Percentiles rank a stretch among this genome's conserved stretches.
These are phyloP conservation scores for Neopelma chrysocephalum DNA, from an alignment of 2,797 vertebrate genomes.

Conservation along the genomic window DNA sequence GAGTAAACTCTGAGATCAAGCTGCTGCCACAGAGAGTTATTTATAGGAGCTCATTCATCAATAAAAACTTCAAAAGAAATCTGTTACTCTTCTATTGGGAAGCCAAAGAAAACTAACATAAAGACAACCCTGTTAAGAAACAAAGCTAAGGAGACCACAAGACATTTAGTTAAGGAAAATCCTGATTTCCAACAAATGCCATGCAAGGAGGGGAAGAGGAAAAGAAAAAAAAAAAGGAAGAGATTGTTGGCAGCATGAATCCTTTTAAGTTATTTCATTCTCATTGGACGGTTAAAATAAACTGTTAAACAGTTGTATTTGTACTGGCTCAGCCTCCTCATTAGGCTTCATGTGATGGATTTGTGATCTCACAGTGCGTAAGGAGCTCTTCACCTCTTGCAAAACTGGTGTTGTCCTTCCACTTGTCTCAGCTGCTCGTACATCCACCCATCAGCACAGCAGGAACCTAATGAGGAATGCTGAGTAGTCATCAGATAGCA, in stretches of 20 bases:
- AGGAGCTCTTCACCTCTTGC: constrained; percentile 19
- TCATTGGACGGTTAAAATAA: constrained; percentile 65
- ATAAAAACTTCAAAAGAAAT: constrained; percentile 83
- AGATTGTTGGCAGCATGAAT: constrained; percentile 40
- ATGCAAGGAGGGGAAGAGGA: not conserved
- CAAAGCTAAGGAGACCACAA: constrained; percentile 69
- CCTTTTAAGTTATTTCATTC: constrained; percentile 38
- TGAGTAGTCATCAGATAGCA: not conserved
- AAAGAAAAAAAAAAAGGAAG: not conserved
- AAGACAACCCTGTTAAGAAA: constrained; percentile 73
- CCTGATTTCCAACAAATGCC: constrained; percentile 72
- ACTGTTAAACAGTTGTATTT: constrained; percentile 69
- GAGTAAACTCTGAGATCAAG: constrained; percentile 72
- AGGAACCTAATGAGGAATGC: not conserved
- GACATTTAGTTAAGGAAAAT: constrained; percentile 62
- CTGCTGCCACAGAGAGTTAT: constrained; percentile 75
- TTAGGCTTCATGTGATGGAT: constrained; percentile 51
- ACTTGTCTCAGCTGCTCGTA: not conserved
- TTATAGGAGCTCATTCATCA: constrained; percentile 82
- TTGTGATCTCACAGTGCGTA: constrained; percentile 25
- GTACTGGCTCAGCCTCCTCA: constrained; percentile 50
- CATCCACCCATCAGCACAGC: not conserved
- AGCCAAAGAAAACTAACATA: constrained; percentile 78
- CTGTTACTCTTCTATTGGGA: constrained; percentile 74
- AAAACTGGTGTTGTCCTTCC: not conserved